phyloP scores from a whole-genome alignment of 1,140 invertebrate species.

The Leptoteleia sp. region DNA sequence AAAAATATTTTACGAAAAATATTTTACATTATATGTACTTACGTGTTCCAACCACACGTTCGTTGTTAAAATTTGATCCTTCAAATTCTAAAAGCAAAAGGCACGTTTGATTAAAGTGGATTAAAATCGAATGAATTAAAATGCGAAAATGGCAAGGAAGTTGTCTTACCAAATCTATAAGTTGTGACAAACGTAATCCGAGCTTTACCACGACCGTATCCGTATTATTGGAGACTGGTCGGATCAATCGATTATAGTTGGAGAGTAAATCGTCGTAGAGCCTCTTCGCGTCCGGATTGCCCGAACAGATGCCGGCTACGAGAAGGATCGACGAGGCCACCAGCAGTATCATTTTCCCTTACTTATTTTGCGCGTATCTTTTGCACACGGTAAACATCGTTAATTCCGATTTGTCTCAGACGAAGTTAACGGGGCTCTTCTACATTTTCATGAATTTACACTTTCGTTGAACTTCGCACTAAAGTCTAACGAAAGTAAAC shows the following conservation, averaged over 20 bases:
- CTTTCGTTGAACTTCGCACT: slow-evolving; percentile 32
- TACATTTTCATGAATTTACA: slow-evolving; percentile 50
- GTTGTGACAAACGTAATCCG: slow-evolving; percentile 94
- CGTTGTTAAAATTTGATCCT: slow-evolving; percentile 97
- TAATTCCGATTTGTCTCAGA: slow-evolving; percentile 34
- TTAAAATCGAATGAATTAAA: background rate
- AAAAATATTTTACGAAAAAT: too few species aligned
- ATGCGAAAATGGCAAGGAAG: slow-evolving; percentile 11
- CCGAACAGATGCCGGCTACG: slow-evolving; percentile 70
- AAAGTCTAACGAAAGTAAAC: slow-evolving; percentile 2
- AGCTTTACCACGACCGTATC: slow-evolving; percentile 96
- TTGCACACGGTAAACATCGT: slow-evolving; percentile 42
- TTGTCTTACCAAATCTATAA: slow-evolving; percentile 93
- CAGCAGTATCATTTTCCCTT: slow-evolving; percentile 67
- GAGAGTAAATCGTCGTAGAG: slow-evolving; percentile 97
- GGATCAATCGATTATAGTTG: slow-evolving; percentile 97
- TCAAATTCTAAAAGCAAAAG: slow-evolving; percentile 91
- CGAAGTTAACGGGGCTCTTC: background rate
- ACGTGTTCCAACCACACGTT: slow-evolving; percentile 98
- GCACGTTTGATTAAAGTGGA: too few species aligned
- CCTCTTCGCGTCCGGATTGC: slow-evolving; percentile 94
- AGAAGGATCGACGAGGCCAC: slow-evolving; percentile 66
- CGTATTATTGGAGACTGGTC: slow-evolving; percentile 95
- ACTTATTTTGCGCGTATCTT: slow-evolving; percentile 52
- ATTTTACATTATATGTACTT: too few species aligned